Conservation (phyloP, 2,113 vertebrate genomes). For the Psittacus erithacus region DNA sequence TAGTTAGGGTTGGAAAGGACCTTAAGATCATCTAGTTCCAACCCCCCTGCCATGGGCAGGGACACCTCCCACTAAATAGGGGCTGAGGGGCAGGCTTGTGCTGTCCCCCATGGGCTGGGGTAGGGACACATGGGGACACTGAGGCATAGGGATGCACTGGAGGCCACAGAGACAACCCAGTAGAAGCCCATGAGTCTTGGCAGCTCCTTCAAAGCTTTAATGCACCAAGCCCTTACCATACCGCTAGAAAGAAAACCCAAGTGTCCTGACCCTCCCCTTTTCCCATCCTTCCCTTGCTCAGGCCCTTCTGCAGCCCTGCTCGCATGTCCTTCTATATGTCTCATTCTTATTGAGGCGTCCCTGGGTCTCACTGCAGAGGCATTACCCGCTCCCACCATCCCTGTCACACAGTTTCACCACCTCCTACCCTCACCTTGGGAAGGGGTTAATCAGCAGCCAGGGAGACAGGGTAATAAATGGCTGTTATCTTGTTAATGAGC, state of each 20-base stretch:
- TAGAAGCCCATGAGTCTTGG: not conserved
- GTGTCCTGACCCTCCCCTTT: rapidly evolving
- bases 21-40: too few species aligned
- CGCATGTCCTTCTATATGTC: not conserved
- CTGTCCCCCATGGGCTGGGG: not conserved
- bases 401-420: not conserved
- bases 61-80: too few species aligned
- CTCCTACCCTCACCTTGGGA: not conserved
- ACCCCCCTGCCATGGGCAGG: too few species aligned
- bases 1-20: too few species aligned
- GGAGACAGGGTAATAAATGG: constrained; percentile 78
- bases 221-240: not conserved
- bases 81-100: not conserved
- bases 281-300: rapidly evolving
- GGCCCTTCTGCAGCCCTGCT: not conserved
- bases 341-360: not conserved
- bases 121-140: not conserved
- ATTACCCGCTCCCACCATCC: rapidly evolving
- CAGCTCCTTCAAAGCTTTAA: not conserved
- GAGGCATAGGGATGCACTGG: not conserved
- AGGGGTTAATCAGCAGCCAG: constrained; percentile 81
- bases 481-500: constrained; percentile 85
- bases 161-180: rapidly evolving
- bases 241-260: not conserved
- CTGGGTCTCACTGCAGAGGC: not conserved